Base-by-base conservation (phyloP, 2,113 vertebrate genomes). In the Salvelinus fontinalis region DNA sequence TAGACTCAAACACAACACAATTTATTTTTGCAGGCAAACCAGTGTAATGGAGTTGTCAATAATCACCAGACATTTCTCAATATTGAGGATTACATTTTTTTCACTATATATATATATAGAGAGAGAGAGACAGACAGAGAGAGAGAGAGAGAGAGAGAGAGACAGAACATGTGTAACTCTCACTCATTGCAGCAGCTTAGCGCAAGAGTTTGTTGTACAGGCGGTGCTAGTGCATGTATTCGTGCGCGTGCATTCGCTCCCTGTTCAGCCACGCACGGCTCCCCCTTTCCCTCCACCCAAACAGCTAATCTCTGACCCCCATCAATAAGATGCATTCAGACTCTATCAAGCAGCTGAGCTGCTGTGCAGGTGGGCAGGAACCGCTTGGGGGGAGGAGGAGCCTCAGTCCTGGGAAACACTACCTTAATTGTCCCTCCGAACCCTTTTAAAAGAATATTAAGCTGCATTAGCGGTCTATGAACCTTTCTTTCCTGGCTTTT, bases 371-470 rank as follows among this genome's bases (percentile, higher is more conserved):
- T 89, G 81, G 86, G 71, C 81, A 62, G 67, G 73, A 85, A 85
- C 91, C 89, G 75, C 89, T 44, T 91, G 90, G 91, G 89, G 89
- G 84, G 77, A 26, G 16, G 62, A 18, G 84, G 88, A 85, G 14
- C 16, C 51, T 54, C 51, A 90, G 78, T 87, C 90, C 81, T 93
- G 91, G 90, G 91, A 93, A 92, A 92, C 82, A 83, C 87, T 92
- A 85, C 83, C 85, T 91, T 94, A 93, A 94, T 94, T 94, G 93
- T 92, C 87, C 91, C 89, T 81, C 75, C 51, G 4, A 54, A 83
- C 83, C 80, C 87, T 89, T 93, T 93, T 93, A 89, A 92, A 93
- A 93, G 89, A 93, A 93, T 91, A 94, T 94, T 93, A 93, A 93
- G 91, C 92, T 90, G 93, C 90, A 91, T 94, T 94, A 93, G 91